Evolutionary conservation across 2,888 invertebrate genomes (phyloP), one percentile per base, ranked within the genome.

Genomic region (Lottia gigantea): DNA sequence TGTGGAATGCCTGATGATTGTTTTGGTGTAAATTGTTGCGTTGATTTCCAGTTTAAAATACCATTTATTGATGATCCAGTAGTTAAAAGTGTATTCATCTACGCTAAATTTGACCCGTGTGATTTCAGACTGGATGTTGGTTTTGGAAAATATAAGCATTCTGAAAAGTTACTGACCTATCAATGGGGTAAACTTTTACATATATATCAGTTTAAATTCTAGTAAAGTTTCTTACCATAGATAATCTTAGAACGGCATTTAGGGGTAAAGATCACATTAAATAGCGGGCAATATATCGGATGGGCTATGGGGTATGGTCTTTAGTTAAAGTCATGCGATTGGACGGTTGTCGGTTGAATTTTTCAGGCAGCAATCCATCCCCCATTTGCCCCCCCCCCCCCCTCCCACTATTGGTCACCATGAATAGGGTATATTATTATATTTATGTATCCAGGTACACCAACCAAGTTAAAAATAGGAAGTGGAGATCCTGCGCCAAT

Each of bases 21-120:
- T 71, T 76, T 79, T 62, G 78, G 79, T 31, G 26, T 79, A 4
- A 61, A 70, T 25, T 79, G 79, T 61, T 79, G 79, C 71, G 70
- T 68, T 1, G 67, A 72, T 12, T 64, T 77, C 55, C 45, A 69
- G 12, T 78, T 78, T 46, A 65, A 49, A 12, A 73, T 78, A 45
- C 77, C 77, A n/a, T 40, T 76, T 45, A 73, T 76, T 8, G 55
- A 66, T 2, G 62, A 72, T 25, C 8, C 26, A 15, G 62, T 73
- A 23, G 55, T 67, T 1, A 71, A 74, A 15, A 67, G 71, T n/a
- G 65, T 76, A 45, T 72, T 72, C 19, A 23, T 70, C 65, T 71
- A 49, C 61, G 26, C 67, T 19, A 64, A 68, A 61, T 68, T 74
- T 23, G 73, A 74, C 25, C 71, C 71, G 0, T 74, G 73, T 68